phyloP scores from a whole-genome alignment of 2,797 vertebrate genomes.

The Rhabdomys pumilio region DNA sequence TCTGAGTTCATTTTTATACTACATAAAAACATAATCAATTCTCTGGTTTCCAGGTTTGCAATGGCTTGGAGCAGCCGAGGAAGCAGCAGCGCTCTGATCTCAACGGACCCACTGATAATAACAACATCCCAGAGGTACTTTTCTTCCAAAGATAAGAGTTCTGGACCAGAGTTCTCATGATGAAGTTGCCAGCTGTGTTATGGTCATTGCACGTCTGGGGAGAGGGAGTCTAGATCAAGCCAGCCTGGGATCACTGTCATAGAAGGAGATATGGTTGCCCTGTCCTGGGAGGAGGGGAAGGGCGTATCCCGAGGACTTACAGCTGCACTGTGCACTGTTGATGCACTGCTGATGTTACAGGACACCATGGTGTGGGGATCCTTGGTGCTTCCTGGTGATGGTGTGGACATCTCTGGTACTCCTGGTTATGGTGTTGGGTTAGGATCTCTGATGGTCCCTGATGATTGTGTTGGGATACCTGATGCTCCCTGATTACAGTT shows the following conservation, averaged over 20 bases:
- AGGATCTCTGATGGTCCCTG: not conserved
- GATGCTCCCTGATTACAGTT: rapidly evolving
- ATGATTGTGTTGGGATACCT: not conserved
- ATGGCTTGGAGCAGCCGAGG: constrained; percentile 94
- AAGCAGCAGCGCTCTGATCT: constrained; percentile 99
- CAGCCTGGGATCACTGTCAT: too few species aligned
- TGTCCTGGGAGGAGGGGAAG: not conserved
- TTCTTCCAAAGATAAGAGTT: not conserved
- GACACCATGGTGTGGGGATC: rapidly evolving
- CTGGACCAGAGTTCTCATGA: not conserved
- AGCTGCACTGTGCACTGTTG: rapidly evolving
- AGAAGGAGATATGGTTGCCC: rapidly evolving
- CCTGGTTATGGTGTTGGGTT: rapidly evolving
- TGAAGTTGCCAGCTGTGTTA: not conserved
- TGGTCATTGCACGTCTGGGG: not conserved
- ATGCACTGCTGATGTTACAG: rapidly evolving
- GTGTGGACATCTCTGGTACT: not conserved
- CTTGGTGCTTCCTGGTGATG: not conserved
- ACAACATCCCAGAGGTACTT: constrained; percentile 95
- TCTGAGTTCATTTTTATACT: not conserved
- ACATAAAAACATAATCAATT: not conserved
- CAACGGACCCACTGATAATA: constrained; percentile 97
- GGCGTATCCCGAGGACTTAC: not conserved
- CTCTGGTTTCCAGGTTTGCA: constrained; percentile 91
- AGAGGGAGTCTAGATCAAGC: not conserved